Evolutionary conservation across 1,140 invertebrate genomes (phyloP).

Genomic region (Acyrthosiphon pisum): DNA sequence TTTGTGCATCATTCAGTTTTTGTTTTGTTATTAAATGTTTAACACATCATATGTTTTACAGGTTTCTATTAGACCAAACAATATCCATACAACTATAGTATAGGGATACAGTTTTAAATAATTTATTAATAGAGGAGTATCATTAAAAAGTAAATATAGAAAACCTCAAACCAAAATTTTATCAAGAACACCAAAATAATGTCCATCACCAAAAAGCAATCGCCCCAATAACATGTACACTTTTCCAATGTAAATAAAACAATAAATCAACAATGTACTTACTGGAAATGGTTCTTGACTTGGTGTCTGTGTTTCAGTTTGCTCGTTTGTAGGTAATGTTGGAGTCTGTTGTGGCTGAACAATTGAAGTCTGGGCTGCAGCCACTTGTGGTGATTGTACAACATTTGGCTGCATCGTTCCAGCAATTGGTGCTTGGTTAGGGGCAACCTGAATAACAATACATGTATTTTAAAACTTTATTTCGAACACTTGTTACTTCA

Average conservation of each 20-base stretch:
- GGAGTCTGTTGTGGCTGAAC: conserved; percentile 57
- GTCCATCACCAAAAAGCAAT: conserved; percentile 39
- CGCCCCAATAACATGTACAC: background rate
- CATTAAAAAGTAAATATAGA: background rate
- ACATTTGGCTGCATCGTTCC: conserved; percentile 42
- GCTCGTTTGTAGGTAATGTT: conserved; percentile 45
- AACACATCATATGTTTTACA: background rate
- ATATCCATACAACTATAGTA: background rate
- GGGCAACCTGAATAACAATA: conserved; percentile 54
- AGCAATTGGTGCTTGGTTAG: conserved; percentile 58
- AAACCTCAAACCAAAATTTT: conserved; percentile 17
- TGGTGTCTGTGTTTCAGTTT: conserved; percentile 57
- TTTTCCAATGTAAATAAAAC: background rate
- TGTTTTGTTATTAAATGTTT: background rate
- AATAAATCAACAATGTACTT: conserved; percentile 25
- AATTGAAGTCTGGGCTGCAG: conserved; percentile 38
- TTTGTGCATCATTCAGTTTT: background rate
- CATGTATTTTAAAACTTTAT: background rate
- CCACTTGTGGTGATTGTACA: conserved; percentile 61
- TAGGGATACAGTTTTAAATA: background rate
- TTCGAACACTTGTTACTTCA: background rate
- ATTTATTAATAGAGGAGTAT: background rate
- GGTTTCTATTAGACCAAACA: background rate
- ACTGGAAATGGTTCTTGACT: conserved; percentile 59
- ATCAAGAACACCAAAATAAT: conserved; percentile 49